Evolutionary conservation across 2,797 vertebrate genomes (phyloP).

Genomic region (Scolopax rusticola): DNA sequence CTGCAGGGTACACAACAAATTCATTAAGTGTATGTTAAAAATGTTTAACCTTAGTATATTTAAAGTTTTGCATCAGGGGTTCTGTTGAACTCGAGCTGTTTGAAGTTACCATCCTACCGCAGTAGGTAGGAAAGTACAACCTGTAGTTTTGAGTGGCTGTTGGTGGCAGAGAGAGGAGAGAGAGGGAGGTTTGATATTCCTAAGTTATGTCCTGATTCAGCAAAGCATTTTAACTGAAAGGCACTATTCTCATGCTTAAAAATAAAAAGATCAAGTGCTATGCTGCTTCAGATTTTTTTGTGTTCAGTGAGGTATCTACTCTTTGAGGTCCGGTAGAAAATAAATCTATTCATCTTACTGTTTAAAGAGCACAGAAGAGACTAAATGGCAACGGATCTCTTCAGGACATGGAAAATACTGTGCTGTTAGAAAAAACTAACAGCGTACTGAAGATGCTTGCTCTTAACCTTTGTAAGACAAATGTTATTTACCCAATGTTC

Average conservation of each 20-base stretch:
- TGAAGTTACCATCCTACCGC: constrained; percentile 60
- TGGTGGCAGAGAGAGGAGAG: constrained; percentile 7
- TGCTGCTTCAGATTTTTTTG: neutral
- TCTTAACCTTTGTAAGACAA: neutral
- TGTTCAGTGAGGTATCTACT: neutral
- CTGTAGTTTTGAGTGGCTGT: neutral
- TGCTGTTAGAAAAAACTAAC: neutral
- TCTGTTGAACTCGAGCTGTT: constrained; percentile 68
- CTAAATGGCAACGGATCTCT: neutral
- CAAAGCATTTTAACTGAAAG: constrained; percentile 14
- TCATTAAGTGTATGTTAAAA: constrained; percentile 27
- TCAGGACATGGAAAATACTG: neutral
- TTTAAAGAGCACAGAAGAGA: neutral
- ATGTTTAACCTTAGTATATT: constrained; percentile 22
- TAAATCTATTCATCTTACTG: neutral
- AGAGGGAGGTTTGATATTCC: neutral
- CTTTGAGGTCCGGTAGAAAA: constrained; percentile 5
- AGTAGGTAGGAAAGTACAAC: neutral
- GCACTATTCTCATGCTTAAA: neutral
- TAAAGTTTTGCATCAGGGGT: constrained; percentile 46
- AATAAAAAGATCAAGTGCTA: neutral
- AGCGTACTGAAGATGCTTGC: neutral
- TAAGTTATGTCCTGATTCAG: constrained; percentile 12
- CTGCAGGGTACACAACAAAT: constrained; percentile 62
- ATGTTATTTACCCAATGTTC: neutral